phyloP scores from a whole-genome alignment of 2,888 invertebrate genomes.

The Abrostola triplasia region DNA sequence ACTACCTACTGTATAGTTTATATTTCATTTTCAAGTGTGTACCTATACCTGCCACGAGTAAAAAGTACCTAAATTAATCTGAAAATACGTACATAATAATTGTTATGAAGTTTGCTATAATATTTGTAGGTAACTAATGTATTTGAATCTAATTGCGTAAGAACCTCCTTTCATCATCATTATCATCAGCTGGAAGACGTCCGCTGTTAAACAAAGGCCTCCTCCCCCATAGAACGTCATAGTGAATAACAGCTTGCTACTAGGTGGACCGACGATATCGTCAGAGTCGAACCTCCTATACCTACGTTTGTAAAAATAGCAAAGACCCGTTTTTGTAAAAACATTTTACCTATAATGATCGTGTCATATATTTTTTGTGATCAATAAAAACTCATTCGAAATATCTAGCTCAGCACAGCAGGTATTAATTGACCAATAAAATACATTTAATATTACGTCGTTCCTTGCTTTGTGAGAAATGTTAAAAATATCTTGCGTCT shows the following conservation, averaged over 20 bases:
- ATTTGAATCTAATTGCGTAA: too few species aligned
- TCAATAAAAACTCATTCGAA: conserved; percentile 40
- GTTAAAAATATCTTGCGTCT: conserved; percentile 16
- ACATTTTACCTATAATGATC: conserved; percentile 11
- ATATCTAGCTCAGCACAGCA: conserved; percentile 40
- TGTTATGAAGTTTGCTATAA: too few species aligned
- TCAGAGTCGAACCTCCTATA: too few species aligned
- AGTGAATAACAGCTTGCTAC: too few species aligned
- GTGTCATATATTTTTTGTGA: conserved; percentile 29
- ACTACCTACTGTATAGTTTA: not conserved
- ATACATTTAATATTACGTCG: conserved; percentile 37
- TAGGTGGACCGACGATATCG: too few species aligned
- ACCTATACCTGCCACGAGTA: too few species aligned
- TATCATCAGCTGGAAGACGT: too few species aligned
- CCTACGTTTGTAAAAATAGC: conserved; percentile 10
- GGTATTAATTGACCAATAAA: conserved; percentile 52
- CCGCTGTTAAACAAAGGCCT: too few species aligned
- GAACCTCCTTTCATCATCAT: too few species aligned
- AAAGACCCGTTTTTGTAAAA: conserved; percentile 11
- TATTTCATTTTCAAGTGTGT: not conserved
- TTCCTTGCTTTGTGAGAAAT: conserved; percentile 12
- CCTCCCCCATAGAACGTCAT: too few species aligned
- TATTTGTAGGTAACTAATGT: not conserved
- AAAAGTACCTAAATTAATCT: not conserved
- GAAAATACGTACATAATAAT: not conserved